phyloP scores from a whole-genome alignment of 2,888 invertebrate species.

The Ormyrus nitidulus region DNA sequence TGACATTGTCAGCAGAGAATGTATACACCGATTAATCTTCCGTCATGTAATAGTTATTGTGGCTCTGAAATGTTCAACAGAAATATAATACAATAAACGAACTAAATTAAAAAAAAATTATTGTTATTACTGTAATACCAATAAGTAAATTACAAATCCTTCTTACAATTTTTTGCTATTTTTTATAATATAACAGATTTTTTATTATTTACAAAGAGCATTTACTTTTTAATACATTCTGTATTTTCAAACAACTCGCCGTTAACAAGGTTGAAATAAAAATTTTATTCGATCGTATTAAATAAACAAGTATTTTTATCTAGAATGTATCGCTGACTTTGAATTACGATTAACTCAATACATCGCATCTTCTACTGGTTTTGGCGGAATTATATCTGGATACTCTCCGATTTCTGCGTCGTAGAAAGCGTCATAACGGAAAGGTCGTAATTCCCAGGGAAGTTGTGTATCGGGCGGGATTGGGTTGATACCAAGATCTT shows the following conservation, averaged over 20 bases:
- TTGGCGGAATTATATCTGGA: conserved; percentile 81
- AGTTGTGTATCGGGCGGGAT: conserved; percentile 40
- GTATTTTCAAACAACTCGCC: neutral
- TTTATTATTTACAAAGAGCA: conserved; percentile 54
- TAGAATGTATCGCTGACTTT: conserved; percentile 32
- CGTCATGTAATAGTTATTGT: conserved; percentile 53
- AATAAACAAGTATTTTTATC: conserved; percentile 31
- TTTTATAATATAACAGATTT: conserved; percentile 42
- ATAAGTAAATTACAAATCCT: neutral
- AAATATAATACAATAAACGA: conserved; percentile 46
- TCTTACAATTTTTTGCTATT: conserved; percentile 1
- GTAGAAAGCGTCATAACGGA: conserved; percentile 83
- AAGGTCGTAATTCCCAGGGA: conserved; percentile 82
- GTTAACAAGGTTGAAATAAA: conserved; percentile 14
- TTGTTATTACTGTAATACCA: conserved; percentile 26
- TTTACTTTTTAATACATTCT: conserved; percentile 34
- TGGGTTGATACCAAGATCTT: conserved; percentile 90
- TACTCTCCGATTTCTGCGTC: conserved; percentile 87
- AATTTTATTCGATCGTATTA: conserved; percentile 25
- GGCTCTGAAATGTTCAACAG: conserved; percentile 51
- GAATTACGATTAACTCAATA: conserved; percentile 13
- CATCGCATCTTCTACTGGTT: conserved; percentile 68
- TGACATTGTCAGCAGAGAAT: conserved; percentile 53
- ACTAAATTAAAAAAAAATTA: conserved; percentile 25
- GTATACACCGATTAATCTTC: conserved; percentile 48